A percentile compares a stretch with the other conserved stretches of the same genome.
Evolutionary conservation across 2,113 vertebrate species (phyloP).

Genomic region (Balaeniceps rex): DNA sequence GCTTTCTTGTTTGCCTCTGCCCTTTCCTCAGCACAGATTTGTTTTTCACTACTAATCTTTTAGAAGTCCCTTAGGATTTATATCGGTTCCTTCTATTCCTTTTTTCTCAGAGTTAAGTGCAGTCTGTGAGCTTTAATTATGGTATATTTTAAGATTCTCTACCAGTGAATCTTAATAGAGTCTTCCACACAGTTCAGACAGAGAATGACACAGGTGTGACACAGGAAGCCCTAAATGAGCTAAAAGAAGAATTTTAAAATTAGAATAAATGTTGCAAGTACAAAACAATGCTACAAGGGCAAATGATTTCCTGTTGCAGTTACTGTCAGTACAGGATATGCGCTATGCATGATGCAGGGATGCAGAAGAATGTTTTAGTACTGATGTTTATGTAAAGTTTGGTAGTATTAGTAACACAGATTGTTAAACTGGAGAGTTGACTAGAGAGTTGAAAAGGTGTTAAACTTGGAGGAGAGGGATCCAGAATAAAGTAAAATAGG

Average conservation of each 20-base stretch:
- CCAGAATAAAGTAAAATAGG: neutral
- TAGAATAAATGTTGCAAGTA: slow-evolving; percentile 3
- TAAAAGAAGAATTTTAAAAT: slow-evolving; percentile 47
- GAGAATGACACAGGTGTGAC: slow-evolving; percentile 3
- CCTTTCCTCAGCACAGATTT: slow-evolving; percentile 2
- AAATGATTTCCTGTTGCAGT: slow-evolving; percentile 16
- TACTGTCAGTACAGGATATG: neutral
- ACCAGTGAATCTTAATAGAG: neutral
- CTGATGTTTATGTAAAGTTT: neutral
- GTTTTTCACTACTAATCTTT: neutral
- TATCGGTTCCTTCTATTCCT: neutral
- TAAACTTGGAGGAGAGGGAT: neutral
- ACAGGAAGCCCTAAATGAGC: slow-evolving; percentile 38
- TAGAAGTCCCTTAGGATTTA: neutral
- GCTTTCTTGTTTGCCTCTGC: neutral
- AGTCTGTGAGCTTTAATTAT: slow-evolving; percentile 15
- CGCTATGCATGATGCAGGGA: neutral
- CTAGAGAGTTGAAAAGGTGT: neutral
- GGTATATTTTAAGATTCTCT: slow-evolving; percentile 10
- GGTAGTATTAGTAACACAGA: neutral
- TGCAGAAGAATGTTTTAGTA: neutral
- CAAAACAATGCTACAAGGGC: slow-evolving; percentile 4
- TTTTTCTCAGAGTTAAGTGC: neutral
- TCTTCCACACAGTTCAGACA: neutral
- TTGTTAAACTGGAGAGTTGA: neutral